These are phyloP conservation scores for Nephrocerus scutellatus DNA, from an alignment of 2,888 invertebrate species.

Conservation along the genomic window DNA sequence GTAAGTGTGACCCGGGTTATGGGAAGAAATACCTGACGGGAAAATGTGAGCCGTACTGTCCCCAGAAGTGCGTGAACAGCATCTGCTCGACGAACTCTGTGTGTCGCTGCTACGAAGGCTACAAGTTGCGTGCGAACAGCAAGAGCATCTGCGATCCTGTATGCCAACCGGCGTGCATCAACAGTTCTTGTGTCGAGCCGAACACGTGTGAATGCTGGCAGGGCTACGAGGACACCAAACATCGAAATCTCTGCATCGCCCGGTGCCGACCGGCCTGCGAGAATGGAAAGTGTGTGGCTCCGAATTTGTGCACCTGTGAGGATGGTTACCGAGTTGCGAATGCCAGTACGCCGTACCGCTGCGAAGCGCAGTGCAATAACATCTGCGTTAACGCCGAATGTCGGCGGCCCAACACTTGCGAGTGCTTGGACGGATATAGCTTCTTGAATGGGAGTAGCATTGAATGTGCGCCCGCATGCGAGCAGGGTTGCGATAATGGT, in stretches of 20 bases:
- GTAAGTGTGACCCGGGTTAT: constrained; percentile 38
- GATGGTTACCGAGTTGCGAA: constrained; percentile 38
- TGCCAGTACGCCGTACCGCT: constrained; percentile 32
- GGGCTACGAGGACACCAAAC: constrained; percentile 39
- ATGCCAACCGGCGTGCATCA: constrained; percentile 42
- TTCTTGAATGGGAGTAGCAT: constrained; percentile 30
- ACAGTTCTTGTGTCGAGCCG: constrained; percentile 48
- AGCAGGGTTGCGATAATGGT: constrained; percentile 37
- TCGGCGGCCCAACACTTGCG: constrained; percentile 52
- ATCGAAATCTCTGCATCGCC: constrained; percentile 33
- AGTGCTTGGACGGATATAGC: constrained; percentile 48
- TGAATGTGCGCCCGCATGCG: constrained; percentile 40
- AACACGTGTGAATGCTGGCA: constrained; percentile 37
- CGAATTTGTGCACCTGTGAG: constrained; percentile 50
- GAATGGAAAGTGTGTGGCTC: constrained; percentile 48
- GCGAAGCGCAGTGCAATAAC: constrained; percentile 31
- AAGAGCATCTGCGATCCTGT: constrained; percentile 38
- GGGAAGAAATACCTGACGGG: constrained; percentile 37
- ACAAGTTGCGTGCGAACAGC: constrained; percentile 30
- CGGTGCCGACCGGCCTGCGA: constrained; percentile 38
- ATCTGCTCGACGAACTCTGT: constrained; percentile 49
- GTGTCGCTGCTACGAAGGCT: constrained; percentile 55
- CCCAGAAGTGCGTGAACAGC: constrained; percentile 40
- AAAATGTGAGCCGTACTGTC: constrained; percentile 37
- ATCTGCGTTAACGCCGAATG: constrained; percentile 48